Percentiles rank a stretch among this genome's conserved stretches.
These are phyloP conservation scores for Phyllotis vaccarum DNA, from an alignment of 2,797 vertebrate genomes.

Conservation along the genomic window DNA sequence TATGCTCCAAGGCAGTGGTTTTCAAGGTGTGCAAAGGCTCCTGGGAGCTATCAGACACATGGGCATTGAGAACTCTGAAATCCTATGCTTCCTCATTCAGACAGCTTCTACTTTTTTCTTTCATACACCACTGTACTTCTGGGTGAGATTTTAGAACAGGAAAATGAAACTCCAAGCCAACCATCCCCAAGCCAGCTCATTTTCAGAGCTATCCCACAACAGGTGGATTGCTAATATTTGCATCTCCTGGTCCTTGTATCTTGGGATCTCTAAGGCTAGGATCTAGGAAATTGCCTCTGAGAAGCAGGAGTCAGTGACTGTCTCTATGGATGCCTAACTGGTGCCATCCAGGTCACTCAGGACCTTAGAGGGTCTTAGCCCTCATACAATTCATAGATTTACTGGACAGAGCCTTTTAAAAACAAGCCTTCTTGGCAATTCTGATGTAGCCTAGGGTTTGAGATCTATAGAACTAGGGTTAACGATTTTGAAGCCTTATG, in stretches of 20 bases:
- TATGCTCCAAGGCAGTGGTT: not conserved
- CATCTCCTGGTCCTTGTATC: not conserved
- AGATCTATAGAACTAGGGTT: not conserved
- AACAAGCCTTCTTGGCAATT: not conserved
- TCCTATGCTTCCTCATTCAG: not conserved
- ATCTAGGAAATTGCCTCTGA: not conserved
- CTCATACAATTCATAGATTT: not conserved
- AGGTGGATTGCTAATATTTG: not conserved
- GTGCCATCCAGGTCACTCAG: no score
- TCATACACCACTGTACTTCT: not conserved
- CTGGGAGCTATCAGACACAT: not conserved
- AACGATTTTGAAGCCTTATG: not conserved
- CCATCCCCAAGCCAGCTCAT: not conserved
- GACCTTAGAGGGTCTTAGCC: not conserved
- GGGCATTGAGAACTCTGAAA: not conserved
- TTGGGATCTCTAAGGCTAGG: not conserved
- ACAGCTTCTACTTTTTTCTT: not conserved
- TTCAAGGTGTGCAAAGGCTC: not conserved
- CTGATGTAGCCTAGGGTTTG: not conserved
- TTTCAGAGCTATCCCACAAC: not conserved
- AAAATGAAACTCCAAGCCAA: not conserved
- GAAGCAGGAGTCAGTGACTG: not conserved
- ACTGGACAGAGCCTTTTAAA: no score
- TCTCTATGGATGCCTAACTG: not conserved
- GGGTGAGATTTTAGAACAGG: slow-evolving; percentile 9